Percentiles rank a stretch among this genome's conserved stretches.
These are phyloP conservation scores for Ranitomeya imitator DNA, from an alignment of 2,113 vertebrate species.

Conservation along the genomic window DNA sequence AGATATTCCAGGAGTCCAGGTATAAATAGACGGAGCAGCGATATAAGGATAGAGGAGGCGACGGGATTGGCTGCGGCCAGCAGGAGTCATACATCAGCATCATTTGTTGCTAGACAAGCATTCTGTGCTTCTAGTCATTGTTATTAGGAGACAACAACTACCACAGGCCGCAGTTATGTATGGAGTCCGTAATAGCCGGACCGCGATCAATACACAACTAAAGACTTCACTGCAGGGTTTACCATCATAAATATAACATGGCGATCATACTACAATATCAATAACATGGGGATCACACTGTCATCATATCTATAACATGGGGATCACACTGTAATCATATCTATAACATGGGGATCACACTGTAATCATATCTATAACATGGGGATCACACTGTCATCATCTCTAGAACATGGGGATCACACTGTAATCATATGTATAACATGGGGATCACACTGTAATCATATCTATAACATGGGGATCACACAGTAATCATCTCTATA, in stretches of 20 bases:
- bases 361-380: neutral
- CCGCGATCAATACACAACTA: neutral
- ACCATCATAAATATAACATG: neutral
- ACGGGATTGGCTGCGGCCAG: conserved; percentile 5
- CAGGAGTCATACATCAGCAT: conserved; percentile 43
- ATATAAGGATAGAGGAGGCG: neutral
- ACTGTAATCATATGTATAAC: neutral
- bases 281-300: neutral
- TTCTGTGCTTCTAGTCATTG: conserved; percentile 5
- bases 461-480: neutral
- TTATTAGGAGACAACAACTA: neutral
- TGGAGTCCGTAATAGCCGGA: too few species aligned
- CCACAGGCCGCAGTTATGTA: too few species aligned
- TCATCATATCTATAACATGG: neutral
- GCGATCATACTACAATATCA: neutral
- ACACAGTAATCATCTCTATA: neutral
- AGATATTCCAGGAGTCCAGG: conserved; percentile 36
- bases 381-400: neutral
- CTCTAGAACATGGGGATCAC: neutral
- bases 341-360: neutral
- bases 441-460: neutral
- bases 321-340: neutral
- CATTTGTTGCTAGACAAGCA: conserved; percentile 49
- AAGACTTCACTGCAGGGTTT: neutral
- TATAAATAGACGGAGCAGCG: conserved; percentile 48